A percentile compares a stretch with the other conserved stretches of the same genome.
These are phyloP conservation scores for Drosophila emarginata DNA, from an alignment of 2,888 invertebrate species.

Conservation along the genomic window DNA sequence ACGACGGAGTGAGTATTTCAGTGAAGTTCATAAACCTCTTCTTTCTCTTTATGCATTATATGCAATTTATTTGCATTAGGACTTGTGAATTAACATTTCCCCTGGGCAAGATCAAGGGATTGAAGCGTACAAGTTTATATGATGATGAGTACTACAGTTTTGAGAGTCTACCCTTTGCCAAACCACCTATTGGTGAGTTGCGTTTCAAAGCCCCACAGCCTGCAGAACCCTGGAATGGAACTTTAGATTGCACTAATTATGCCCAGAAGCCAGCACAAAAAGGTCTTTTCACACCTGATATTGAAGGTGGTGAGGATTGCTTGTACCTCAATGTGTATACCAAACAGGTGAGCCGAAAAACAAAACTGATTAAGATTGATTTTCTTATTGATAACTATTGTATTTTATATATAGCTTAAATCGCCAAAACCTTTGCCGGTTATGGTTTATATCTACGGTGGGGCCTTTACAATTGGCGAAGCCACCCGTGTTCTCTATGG, in stretches of 20 bases:
- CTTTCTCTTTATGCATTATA: no score
- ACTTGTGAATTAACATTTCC: constrained; percentile 56
- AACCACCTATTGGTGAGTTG: constrained; percentile 75
- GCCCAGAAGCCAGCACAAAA: constrained; percentile 77
- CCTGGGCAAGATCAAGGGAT: constrained; percentile 57
- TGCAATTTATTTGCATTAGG: background rate
- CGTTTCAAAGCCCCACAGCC: constrained; percentile 81
- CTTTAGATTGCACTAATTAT: constrained; percentile 79
- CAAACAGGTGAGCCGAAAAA: constrained; percentile 62
- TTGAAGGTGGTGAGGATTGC: constrained; percentile 83
- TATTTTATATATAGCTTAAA: constrained; percentile 46
- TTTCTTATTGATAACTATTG: background rate
- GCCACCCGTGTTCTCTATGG: constrained; percentile 77
- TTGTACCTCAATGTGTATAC: constrained; percentile 83
- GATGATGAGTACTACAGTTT: constrained; percentile 71
- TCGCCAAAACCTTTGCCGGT: constrained; percentile 72
- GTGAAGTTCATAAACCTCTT: background rate
- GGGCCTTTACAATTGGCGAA: constrained; percentile 82
- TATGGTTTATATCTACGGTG: constrained; percentile 83
- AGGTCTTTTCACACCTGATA: constrained; percentile 58
- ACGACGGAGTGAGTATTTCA: constrained; percentile 39
- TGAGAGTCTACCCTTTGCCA: constrained; percentile 74
- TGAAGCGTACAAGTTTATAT: constrained; percentile 48
- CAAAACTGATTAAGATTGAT: background rate
- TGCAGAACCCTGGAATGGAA: constrained; percentile 80